Conservation (phyloP, 2,797 vertebrate genomes). For the Labroides dimidiatus region DNA sequence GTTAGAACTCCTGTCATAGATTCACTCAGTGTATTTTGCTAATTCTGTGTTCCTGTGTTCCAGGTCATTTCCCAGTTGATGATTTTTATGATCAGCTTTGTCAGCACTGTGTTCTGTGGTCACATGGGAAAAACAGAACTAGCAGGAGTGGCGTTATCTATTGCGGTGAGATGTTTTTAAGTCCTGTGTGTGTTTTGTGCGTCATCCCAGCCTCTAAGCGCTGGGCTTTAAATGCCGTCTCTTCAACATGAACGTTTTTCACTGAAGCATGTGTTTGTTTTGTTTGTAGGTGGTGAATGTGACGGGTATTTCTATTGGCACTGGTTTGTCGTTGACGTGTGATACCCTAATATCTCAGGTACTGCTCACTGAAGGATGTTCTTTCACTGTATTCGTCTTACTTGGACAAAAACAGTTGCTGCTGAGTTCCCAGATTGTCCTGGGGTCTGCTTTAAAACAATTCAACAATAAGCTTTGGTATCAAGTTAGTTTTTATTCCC, state of each 20-base stretch:
- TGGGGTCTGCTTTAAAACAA: constrained; percentile 35
- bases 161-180: constrained; percentile 79
- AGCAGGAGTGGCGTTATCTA: constrained; percentile 85
- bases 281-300: constrained; percentile 88
- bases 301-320: constrained; percentile 87
- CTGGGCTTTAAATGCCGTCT: neutral
- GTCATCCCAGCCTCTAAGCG: neutral
- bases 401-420: constrained; percentile 13
- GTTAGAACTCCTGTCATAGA: too few species aligned
- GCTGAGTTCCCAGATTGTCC: constrained; percentile 51
- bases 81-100: constrained; percentile 85
- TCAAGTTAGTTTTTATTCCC: constrained; percentile 50
- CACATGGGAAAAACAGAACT: constrained; percentile 89
- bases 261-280: neutral
- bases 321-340: constrained; percentile 88
- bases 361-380: constrained; percentile 19
- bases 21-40: neutral
- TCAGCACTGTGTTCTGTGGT: constrained; percentile 92
- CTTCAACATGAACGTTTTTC: neutral
- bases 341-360: constrained; percentile 95
- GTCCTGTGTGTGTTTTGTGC: neutral
- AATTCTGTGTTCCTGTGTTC: constrained; percentile 5
- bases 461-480: constrained; percentile 41
- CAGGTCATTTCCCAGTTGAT: constrained; percentile 89
- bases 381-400: constrained; percentile 38